Conservation (phyloP, 2,797 vertebrate genomes). For the Molossus alvarezi region DNA sequence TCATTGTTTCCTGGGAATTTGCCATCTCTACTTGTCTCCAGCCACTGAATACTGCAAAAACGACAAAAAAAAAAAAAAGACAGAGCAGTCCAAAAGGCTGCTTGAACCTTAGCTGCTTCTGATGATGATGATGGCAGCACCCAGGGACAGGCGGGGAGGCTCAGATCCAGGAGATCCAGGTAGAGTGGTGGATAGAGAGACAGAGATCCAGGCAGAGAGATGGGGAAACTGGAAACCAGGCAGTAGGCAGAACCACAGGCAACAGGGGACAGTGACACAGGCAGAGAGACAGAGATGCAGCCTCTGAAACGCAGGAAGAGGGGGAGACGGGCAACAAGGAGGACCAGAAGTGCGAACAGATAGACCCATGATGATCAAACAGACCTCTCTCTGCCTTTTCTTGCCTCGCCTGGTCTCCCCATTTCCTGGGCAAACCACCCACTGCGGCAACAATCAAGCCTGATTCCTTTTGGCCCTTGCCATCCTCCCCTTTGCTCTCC, state of each 20-base stretch:
- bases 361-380: slow-evolving; percentile 11
- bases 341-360: slow-evolving; percentile 59
- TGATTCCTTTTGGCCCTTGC: slow-evolving; percentile 76
- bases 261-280: not conserved
- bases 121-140: not conserved
- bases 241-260: not conserved
- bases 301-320: not conserved
- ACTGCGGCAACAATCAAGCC: slow-evolving; percentile 63
- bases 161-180: not conserved
- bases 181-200: not conserved
- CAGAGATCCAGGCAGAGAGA: not conserved
- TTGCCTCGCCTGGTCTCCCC: slow-evolving; percentile 40
- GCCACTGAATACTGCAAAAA: slow-evolving; percentile 1
- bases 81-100: not conserved
- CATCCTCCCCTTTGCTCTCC: slow-evolving; percentile 29
- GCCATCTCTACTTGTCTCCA: slow-evolving; percentile 4
- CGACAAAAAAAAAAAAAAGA: not conserved
- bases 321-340: not conserved
- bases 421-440: slow-evolving; percentile 33
- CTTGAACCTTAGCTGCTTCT: not conserved
- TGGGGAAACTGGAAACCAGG: not conserved
- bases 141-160: not conserved
- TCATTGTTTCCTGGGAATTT: slow-evolving; percentile 69
- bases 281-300: not conserved
- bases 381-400: slow-evolving; percentile 72